A percentile compares a stretch with the other conserved stretches of the same genome.
Conservation (phyloP, 2,888 invertebrate genomes). For the Amiota minor region DNA sequence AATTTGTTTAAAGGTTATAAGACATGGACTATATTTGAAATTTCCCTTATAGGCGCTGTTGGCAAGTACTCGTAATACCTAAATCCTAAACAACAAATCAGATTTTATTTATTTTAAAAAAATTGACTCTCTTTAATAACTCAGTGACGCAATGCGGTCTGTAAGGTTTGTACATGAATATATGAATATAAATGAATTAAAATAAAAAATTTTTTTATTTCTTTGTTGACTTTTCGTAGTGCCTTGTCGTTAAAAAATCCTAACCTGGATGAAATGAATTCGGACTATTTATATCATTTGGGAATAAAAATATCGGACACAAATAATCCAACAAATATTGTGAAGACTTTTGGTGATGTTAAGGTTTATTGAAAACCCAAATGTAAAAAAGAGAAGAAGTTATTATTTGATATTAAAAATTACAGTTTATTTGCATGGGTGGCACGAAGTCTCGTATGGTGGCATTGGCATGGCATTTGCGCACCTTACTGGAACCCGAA, state of each 20-base stretch:
- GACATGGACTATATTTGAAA: too few species aligned
- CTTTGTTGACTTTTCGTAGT: too few species aligned
- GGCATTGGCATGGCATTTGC: slow-evolving; percentile 88
- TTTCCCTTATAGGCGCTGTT: too few species aligned
- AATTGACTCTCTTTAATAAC: too few species aligned
- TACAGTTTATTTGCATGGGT: slow-evolving; percentile 94
- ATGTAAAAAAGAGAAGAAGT: not conserved
- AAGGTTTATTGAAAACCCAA: slow-evolving; percentile 78
- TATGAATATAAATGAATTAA: too few species aligned
- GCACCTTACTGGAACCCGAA: slow-evolving; percentile 85
- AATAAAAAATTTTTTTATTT: too few species aligned
- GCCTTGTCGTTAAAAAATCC: slow-evolving; percentile 46
- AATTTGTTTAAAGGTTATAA: too few species aligned
- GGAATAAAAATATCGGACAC: slow-evolving; percentile 89
- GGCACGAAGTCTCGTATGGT: slow-evolving; percentile 94
- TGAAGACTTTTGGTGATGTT: slow-evolving; percentile 93
- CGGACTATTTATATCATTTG: slow-evolving; percentile 90
- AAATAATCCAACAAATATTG: slow-evolving; percentile 80
- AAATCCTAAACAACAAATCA: too few species aligned
- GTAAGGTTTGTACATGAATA: too few species aligned
- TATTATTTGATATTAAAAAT: not conserved
- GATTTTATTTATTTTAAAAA: too few species aligned
- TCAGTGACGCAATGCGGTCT: too few species aligned
- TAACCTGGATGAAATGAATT: slow-evolving; percentile 47
- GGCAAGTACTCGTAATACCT: too few species aligned